These are phyloP conservation scores for Gracilinanus agilis DNA, from an alignment of 2,113 vertebrate genomes.

Conservation along the genomic window DNA sequence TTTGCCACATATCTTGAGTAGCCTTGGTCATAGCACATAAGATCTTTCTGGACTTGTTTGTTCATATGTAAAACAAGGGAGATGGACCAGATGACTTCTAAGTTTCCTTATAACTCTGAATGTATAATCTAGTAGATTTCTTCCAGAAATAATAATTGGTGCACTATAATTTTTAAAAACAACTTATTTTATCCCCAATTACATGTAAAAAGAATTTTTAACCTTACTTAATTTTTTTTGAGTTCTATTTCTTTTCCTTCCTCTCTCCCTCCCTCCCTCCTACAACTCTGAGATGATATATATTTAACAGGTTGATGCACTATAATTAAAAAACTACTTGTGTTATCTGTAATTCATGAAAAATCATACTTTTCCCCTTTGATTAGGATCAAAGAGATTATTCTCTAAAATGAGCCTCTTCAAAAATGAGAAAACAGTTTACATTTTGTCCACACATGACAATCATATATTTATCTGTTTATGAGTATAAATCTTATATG, in stretches of 20 bases:
- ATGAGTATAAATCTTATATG: conserved; percentile 10
- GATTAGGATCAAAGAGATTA: conserved; percentile 28
- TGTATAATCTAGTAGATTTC: background rate
- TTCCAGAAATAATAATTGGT: conserved; percentile 51
- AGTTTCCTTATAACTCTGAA: background rate
- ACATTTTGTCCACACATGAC: conserved; percentile 19
- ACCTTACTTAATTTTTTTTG: too few relatives aligned
- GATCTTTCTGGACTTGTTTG: background rate
- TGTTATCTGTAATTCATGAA: background rate
- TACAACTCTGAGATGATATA: too few relatives aligned
- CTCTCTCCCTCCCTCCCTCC: too few relatives aligned
- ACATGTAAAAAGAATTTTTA: background rate
- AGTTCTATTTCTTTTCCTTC: too few relatives aligned
- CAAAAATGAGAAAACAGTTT: conserved; percentile 10
- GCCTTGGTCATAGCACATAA: background rate
- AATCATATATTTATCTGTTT: background rate
- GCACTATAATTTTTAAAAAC: conserved; percentile 22
- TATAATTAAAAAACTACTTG: conserved; percentile 43
- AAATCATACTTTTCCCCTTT: conserved; percentile 44
- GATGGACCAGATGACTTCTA: background rate
- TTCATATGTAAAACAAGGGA: background rate
- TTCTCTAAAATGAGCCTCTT: conserved; percentile 38
- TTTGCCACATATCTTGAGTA: background rate
- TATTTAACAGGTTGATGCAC: too few relatives aligned
- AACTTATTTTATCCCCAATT: background rate